Conservation (phyloP, 2,797 vertebrate species). For the Danio aesculapii region DNA sequence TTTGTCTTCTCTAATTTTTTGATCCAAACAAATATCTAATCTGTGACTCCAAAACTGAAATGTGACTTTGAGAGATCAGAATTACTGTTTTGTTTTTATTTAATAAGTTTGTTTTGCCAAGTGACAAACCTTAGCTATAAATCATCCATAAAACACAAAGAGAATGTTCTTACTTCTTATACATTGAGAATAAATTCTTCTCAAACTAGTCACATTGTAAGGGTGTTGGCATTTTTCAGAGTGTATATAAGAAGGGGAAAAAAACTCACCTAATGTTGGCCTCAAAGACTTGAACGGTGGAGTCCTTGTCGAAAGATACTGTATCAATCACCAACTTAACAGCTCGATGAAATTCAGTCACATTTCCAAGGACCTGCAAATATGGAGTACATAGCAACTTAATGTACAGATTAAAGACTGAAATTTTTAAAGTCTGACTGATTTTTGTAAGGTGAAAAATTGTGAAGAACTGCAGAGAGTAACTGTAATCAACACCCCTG, state of each 20-base stretch:
- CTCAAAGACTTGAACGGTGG: slow-evolving; percentile 98
- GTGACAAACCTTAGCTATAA: neutral
- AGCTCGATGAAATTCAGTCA: slow-evolving; percentile 94
- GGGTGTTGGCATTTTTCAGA: neutral
- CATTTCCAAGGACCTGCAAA: slow-evolving; percentile 94
- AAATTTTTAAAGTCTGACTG: too few species aligned
- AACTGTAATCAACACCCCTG: neutral
- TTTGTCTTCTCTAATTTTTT: too few species aligned
- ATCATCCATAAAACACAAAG: neutral
- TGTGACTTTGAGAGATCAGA: too few species aligned
- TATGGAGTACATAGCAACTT: neutral
- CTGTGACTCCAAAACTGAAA: too few species aligned
- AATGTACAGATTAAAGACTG: neutral
- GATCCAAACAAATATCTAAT: too few species aligned
- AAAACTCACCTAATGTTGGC: slow-evolving; percentile 93
- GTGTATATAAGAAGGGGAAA: neutral
- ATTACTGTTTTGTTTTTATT: too few species aligned
- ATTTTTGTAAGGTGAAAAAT: neutral
- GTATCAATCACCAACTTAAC: slow-evolving; percentile 96
- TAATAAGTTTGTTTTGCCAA: too few species aligned
- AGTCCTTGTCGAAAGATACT: slow-evolving; percentile 97
- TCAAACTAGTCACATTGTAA: neutral
- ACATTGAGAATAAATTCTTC: neutral
- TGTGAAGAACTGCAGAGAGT: neutral
- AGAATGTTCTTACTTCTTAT: neutral